Conservation (phyloP, 2,113 vertebrate species). For the Poecile atricapillus region DNA sequence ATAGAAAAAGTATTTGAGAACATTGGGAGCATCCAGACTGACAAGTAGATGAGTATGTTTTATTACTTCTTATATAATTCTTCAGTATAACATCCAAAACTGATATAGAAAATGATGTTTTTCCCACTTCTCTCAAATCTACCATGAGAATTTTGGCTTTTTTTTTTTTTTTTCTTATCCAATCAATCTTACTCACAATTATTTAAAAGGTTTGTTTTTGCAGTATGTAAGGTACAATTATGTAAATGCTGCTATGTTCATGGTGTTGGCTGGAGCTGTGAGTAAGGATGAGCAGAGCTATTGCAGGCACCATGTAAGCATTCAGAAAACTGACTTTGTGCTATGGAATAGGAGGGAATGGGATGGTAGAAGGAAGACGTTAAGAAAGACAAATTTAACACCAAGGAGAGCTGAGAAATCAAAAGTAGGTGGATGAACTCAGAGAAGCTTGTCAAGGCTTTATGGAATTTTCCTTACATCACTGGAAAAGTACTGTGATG, state of each 20-base stretch:
- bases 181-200: not conserved
- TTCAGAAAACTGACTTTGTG: not conserved
- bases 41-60: not conserved
- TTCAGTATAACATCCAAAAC: not conserved
- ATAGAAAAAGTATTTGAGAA: not conserved
- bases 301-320: not conserved
- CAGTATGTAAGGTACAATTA: not conserved
- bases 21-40: not conserved
- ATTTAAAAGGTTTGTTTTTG: not conserved
- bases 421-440: not conserved
- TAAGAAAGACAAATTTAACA: not conserved
- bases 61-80: not conserved
- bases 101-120: not conserved
- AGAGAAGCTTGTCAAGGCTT: not conserved
- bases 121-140: not conserved
- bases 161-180: not conserved
- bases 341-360: not conserved
- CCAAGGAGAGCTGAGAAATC: not conserved
- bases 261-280: not conserved
- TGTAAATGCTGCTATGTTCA: not conserved
- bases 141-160: not conserved
- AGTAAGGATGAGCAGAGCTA: not conserved
- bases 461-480: not conserved
- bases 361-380: not conserved
- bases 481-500: not conserved